phyloP scores from a whole-genome alignment of 2,797 vertebrate genomes.

The Brachymystax lenok region DNA sequence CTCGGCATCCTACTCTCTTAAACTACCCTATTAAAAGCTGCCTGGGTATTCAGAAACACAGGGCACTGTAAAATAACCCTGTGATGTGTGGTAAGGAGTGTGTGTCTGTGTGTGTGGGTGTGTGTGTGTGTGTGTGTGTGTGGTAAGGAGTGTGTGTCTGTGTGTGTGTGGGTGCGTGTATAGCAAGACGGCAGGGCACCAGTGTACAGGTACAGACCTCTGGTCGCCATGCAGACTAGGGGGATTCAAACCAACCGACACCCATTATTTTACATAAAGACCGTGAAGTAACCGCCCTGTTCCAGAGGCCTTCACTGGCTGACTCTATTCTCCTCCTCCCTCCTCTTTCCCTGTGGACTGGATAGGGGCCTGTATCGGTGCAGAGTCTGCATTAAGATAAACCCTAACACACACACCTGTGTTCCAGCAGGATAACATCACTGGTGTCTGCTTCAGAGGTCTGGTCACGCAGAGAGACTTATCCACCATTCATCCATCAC shows the following conservation, averaged over 20 bases:
- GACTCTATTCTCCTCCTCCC: background rate
- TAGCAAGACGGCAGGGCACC: conserved; percentile 7
- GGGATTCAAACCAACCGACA: no score
- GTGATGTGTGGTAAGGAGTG: conserved; percentile 48
- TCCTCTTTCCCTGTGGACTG: background rate
- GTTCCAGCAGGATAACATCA: conserved; percentile 35
- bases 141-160: conserved; percentile 30
- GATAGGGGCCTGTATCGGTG: conserved; percentile 6
- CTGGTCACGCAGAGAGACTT: conserved; percentile 27
- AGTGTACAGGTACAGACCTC: no score
- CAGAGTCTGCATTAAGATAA: conserved; percentile 17
- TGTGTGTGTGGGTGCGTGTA: conserved; percentile 1
- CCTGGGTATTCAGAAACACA: conserved; percentile 15
- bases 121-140: conserved; percentile 31
- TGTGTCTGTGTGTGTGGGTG: background rate
- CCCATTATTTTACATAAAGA: no score
- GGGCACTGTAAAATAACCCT: conserved; percentile 18
- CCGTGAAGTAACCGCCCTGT: no score
- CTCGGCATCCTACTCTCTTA: conserved; percentile 87
- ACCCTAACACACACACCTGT: conserved; percentile 18
- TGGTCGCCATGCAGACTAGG: no score
- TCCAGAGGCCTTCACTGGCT: no score
- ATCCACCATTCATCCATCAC: conserved; percentile 33
- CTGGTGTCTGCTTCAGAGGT: conserved; percentile 31
- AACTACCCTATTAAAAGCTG: conserved; percentile 53